A percentile compares a stretch with the other conserved stretches of the same genome.
Conservation (phyloP, 2,797 vertebrate genomes). For the Gymnothorax javanicus region DNA sequence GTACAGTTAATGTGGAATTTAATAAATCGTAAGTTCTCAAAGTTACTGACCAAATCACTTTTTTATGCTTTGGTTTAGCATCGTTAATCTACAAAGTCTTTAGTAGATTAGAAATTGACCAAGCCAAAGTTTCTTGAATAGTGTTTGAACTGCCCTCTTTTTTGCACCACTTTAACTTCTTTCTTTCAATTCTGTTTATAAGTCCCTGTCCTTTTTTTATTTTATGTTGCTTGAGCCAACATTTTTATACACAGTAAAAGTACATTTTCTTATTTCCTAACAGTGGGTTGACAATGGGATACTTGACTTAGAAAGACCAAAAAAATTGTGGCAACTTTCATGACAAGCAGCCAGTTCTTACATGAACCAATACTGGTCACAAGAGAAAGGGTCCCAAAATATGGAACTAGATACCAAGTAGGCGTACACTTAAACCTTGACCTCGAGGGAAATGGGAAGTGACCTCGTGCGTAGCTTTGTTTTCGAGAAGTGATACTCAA, state of each 20-base stretch:
- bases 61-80: not conserved
- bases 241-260: not conserved
- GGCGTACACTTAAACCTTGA: no score
- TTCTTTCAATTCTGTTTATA: not conserved
- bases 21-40: not conserved
- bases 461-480: no score
- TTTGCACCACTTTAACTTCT: not conserved
- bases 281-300: not conserved
- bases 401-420: no score
- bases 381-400: no score
- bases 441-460: no score
- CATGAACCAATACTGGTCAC: not conserved
- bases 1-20: not conserved
- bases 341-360: not conserved
- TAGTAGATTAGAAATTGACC: no score
- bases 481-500: no score
- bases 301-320: not conserved
- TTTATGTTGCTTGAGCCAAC: not conserved
- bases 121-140: not conserved
- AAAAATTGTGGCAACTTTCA: not conserved
- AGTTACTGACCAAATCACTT: not conserved
- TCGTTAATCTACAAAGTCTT: constrained; percentile 1
- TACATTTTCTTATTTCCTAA: not conserved
- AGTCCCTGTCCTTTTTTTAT: not conserved
- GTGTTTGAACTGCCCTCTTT: not conserved